A percentile compares a stretch with the other conserved stretches of the same genome.
phyloP scores from a whole-genome alignment of 1,140 invertebrate genomes.

The Uloborus diversus region DNA sequence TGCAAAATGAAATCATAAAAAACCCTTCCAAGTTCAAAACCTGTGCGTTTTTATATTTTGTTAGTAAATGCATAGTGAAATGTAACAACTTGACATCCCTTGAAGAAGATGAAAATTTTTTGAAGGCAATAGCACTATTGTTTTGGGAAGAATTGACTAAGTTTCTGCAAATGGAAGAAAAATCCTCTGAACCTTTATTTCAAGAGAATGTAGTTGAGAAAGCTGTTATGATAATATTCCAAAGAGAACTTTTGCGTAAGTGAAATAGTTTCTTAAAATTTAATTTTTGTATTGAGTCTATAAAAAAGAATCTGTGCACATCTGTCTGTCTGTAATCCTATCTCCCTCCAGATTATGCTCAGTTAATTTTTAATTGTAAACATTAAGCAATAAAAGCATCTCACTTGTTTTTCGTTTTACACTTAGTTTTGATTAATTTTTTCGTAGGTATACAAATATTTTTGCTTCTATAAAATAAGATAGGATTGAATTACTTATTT shows the following conservation, averaged over 20 bases:
- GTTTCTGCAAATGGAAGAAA: neutral
- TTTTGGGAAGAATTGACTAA: neutral
- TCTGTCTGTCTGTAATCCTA: too few relatives aligned
- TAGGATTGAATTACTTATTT: too few relatives aligned
- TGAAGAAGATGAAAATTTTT: conserved; percentile 1
- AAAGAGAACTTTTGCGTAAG: neutral
- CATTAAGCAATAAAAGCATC: neutral
- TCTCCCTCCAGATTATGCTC: too few relatives aligned
- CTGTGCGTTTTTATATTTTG: neutral
- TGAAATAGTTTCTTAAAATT: too few relatives aligned
- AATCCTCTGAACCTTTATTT: neutral
- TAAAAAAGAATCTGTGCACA: too few relatives aligned
- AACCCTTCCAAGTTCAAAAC: neutral
- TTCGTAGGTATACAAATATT: too few relatives aligned
- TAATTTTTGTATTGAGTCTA: too few relatives aligned
- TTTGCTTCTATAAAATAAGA: too few relatives aligned
- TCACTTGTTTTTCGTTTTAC: neutral
- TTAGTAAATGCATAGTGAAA: conserved; percentile 13
- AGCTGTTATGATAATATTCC: neutral
- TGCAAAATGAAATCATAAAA: neutral
- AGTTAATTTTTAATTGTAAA: neutral
- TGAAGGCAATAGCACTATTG: neutral
- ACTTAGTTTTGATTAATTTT: neutral
- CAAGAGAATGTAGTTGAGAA: neutral
- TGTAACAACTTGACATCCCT: neutral